Evolutionary conservation across 2,113 vertebrate genomes (phyloP).

Genomic region (Martes martes): DNA sequence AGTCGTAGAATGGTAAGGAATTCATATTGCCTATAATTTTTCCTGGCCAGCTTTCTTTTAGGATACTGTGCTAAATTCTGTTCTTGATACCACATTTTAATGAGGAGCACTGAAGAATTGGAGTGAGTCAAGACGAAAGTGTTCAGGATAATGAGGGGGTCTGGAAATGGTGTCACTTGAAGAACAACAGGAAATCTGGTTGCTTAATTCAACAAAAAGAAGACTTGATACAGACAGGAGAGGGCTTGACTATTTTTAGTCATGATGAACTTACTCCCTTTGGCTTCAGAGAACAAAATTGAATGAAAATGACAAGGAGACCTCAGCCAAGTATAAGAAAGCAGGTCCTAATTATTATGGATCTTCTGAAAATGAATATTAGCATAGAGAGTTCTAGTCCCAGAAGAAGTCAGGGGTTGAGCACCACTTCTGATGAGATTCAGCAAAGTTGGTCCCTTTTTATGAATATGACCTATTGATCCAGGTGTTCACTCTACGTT

Average conservation of each 20-base stretch:
- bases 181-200: background rate
- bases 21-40: background rate
- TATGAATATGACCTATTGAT: background rate
- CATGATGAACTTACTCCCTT: background rate
- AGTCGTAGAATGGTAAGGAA: background rate
- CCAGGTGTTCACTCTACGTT: background rate
- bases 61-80: background rate
- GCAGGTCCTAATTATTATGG: background rate
- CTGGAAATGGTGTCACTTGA: background rate
- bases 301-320: constrained; percentile 1
- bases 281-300: background rate
- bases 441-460: background rate
- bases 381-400: background rate
- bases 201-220: background rate
- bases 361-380: background rate
- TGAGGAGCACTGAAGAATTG: background rate
- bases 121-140: background rate
- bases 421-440: background rate
- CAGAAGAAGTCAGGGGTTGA: background rate
- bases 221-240: background rate
- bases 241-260: background rate
- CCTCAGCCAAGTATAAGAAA: background rate
- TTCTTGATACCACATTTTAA: background rate
- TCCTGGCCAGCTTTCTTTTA: background rate
- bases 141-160: background rate